Conservation (phyloP, 2,113 vertebrate genomes). For the Romanogobio albipinnatus region DNA sequence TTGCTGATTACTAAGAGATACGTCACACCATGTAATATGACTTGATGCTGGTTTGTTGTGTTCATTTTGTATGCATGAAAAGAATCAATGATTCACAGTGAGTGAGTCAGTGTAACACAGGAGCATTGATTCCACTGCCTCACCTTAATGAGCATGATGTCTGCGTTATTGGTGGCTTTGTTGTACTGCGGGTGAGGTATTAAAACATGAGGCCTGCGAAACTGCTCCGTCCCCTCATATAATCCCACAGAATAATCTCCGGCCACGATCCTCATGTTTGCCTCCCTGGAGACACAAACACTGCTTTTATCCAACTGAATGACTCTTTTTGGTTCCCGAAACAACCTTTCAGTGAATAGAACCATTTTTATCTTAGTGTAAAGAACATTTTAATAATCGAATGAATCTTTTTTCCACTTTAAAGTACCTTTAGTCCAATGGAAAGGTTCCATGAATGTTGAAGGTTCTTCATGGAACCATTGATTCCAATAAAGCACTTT, state of each 20-base stretch:
- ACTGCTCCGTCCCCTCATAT: slow-evolving; percentile 82
- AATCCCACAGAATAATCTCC: slow-evolving; percentile 77
- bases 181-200: slow-evolving; percentile 77
- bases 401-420: no score
- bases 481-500: no score
- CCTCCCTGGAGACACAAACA: slow-evolving; percentile 58
- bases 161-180: slow-evolving; percentile 69
- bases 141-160: slow-evolving; percentile 86
- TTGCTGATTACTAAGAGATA: not conserved
- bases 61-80: slow-evolving; percentile 30
- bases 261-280: slow-evolving; percentile 74
- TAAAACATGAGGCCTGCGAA: slow-evolving; percentile 70
- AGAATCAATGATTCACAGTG: slow-evolving; percentile 5
- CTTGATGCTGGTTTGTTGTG: not conserved
- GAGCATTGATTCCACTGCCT: slow-evolving; percentile 21
- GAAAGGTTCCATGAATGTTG: no score
- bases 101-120: slow-evolving; percentile 6
- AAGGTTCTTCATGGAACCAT: no score
- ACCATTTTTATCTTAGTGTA: no score
- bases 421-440: no score
- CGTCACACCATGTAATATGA: not conserved
- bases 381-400: no score
- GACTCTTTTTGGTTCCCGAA: not conserved
- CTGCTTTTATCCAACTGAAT: not conserved
- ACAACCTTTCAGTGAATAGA: no score